phyloP scores from a whole-genome alignment of 2,888 invertebrate genomes.

The Coleophora flavipennella region DNA sequence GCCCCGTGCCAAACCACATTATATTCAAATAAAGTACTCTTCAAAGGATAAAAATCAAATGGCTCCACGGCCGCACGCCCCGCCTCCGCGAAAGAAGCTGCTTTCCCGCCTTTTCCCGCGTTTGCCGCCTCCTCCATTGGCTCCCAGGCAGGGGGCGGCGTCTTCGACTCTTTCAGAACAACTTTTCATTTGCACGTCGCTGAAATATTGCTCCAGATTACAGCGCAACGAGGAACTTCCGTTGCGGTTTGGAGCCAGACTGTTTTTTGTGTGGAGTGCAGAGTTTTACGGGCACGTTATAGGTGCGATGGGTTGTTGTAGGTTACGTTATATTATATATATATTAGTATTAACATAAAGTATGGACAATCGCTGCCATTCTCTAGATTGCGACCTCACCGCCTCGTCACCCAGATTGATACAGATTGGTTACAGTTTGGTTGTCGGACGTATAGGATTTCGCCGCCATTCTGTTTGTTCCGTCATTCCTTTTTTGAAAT shows the following conservation, averaged over 20 bases:
- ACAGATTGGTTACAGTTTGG: too few species aligned
- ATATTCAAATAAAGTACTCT: constrained; percentile 63
- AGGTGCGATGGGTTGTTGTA: too few species aligned
- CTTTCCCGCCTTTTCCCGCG: constrained; percentile 51
- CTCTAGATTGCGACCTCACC: too few species aligned
- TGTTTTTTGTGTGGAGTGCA: constrained; percentile 16
- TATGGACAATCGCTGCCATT: too few species aligned
- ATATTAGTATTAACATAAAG: too few species aligned
- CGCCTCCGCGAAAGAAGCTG: constrained; percentile 66
- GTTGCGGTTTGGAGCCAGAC: constrained; percentile 54
- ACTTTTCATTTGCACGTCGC: constrained; percentile 68
- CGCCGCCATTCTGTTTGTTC: too few species aligned
- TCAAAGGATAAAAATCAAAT: constrained; percentile 67
- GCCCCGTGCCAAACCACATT: constrained; percentile 34
- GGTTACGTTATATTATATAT: too few species aligned
- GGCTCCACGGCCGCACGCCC: constrained; percentile 61
- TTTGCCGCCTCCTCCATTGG: constrained; percentile 43
- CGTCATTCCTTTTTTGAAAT: too few species aligned
- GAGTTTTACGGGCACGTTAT: too few species aligned
- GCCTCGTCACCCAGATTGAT: too few species aligned
- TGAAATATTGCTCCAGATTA: constrained; percentile 67
- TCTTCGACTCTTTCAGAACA: constrained; percentile 61
- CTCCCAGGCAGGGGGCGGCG: constrained; percentile 49
- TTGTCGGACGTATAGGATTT: too few species aligned
- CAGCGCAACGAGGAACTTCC: constrained; percentile 56